phyloP scores from a whole-genome alignment of 2,113 vertebrate species.

The Sylvia atricapilla region DNA sequence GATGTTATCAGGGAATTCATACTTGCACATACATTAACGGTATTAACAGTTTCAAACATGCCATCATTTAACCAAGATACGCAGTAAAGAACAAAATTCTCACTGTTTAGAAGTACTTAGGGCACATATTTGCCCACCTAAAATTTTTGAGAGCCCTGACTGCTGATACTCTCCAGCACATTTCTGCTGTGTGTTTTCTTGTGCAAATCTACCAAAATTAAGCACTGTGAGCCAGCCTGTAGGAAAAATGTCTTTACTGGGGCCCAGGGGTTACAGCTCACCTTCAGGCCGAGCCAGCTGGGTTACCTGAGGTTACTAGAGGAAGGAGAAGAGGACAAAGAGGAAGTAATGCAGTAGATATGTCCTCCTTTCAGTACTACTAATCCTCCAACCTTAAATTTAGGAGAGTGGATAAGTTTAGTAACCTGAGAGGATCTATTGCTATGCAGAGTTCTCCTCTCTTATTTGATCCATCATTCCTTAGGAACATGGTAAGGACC shows the following conservation, averaged over 20 bases:
- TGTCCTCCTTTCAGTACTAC: slow-evolving; percentile 22
- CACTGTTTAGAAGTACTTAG: background rate
- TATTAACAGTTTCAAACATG: background rate
- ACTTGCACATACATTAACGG: background rate
- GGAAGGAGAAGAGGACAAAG: slow-evolving; percentile 11
- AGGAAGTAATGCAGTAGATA: slow-evolving; percentile 15
- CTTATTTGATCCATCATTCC: background rate
- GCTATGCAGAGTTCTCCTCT: background rate
- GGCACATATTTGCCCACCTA: background rate
- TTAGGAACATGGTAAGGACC: background rate
- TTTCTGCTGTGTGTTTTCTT: background rate
- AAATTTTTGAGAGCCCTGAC: background rate
- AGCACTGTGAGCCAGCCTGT: background rate
- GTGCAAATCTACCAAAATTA: background rate
- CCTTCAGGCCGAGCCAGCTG: background rate
- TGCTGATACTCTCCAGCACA: background rate
- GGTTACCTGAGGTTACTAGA: background rate
- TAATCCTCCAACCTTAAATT: slow-evolving; percentile 52
- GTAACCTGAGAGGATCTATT: background rate
- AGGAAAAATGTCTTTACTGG: fast-evolving
- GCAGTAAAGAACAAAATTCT: background rate
- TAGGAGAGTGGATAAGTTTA: background rate
- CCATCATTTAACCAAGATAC: background rate
- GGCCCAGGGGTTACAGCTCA: background rate
- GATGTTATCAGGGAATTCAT: background rate